Percentiles rank a stretch among this genome's conserved stretches.
phyloP scores from a whole-genome alignment of 1,140 invertebrate genomes.

The Drosophila elegans region DNA sequence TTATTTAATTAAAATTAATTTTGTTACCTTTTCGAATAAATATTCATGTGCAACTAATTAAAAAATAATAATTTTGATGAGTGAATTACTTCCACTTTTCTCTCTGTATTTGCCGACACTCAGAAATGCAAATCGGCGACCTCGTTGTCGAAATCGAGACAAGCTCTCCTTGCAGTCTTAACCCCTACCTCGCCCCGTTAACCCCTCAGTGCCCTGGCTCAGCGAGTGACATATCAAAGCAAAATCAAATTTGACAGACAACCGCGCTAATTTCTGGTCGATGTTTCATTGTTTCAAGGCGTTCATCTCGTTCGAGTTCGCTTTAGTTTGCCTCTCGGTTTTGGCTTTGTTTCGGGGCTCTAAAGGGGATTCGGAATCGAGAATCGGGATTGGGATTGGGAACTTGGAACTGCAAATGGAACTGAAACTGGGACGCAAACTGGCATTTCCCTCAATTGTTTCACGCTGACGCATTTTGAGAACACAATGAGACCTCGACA shows the following conservation, averaged over 20 bases:
- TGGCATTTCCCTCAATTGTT: conserved; percentile 65
- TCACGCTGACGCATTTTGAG: conserved; percentile 64
- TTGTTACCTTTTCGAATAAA: too few species aligned
- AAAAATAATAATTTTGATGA: too few species aligned
- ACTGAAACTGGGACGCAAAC: conserved; percentile 12
- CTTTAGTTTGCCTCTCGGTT: conserved; percentile 3
- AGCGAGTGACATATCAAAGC: conserved; percentile 75
- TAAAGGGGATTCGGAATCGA: neutral
- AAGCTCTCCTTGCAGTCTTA: conserved; percentile 21
- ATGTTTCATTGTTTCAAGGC: conserved; percentile 82
- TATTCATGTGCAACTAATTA: too few species aligned
- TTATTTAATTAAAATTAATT: too few species aligned
- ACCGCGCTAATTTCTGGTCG: conserved; percentile 82
- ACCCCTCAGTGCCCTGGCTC: neutral
- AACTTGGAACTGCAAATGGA: conserved; percentile 1
- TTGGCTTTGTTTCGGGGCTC: conserved; percentile 11
- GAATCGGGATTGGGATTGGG: neutral
- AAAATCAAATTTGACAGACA: conserved; percentile 83
- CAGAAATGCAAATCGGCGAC: conserved; percentile 65
- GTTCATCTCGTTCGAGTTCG: conserved; percentile 51
- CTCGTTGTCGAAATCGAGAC: conserved; percentile 24
- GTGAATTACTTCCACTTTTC: neutral
- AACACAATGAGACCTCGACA: conserved; percentile 7
- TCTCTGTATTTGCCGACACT: neutral
- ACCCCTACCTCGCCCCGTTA: neutral